A percentile compares a stretch with the other conserved stretches of the same genome.
Evolutionary conservation across 2,797 vertebrate genomes (phyloP).

Genomic region (Anolis apletophallus): DNA sequence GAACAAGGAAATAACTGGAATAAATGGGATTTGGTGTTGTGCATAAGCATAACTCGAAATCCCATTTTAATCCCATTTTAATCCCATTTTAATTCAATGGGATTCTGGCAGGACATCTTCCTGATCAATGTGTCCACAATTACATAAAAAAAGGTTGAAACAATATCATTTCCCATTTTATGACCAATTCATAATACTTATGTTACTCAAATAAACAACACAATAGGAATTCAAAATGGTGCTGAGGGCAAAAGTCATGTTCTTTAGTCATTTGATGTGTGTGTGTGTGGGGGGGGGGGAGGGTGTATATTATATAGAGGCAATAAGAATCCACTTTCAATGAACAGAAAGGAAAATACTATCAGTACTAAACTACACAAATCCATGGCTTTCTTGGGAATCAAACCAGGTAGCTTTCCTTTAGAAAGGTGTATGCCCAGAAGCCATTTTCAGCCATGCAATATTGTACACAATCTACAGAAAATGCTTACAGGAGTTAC

Average conservation of each 20-base stretch:
- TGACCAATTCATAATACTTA: constrained; percentile 63
- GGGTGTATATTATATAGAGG: constrained; percentile 11
- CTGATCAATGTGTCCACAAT: neutral
- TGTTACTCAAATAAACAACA: constrained; percentile 57
- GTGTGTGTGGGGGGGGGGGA: too few species aligned
- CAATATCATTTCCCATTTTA: constrained; percentile 31
- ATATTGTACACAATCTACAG: neutral
- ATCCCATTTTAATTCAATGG: neutral
- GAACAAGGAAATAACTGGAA: constrained; percentile 16
- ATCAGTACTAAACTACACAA: neutral
- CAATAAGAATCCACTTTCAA: neutral
- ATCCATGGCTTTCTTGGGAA: neutral
- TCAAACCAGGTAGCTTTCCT: neutral
- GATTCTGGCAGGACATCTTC: neutral
- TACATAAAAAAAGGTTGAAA: neutral
- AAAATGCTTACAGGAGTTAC: fast-evolving
- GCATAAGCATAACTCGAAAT: too few species aligned
- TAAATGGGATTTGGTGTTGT: neutral
- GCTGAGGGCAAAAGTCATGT: constrained; percentile 53
- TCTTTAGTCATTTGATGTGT: constrained; percentile 48
- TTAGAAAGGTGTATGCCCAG: neutral
- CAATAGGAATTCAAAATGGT: constrained; percentile 69
- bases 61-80: too few species aligned
- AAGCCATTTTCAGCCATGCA: constrained; percentile 17
- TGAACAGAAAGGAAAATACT: neutral